Percentiles rank a stretch among this genome's conserved stretches.
These are phyloP conservation scores for Ptilorrhoa leucosticta DNA, from an alignment of 2,113 vertebrate genomes.

Conservation along the genomic window DNA sequence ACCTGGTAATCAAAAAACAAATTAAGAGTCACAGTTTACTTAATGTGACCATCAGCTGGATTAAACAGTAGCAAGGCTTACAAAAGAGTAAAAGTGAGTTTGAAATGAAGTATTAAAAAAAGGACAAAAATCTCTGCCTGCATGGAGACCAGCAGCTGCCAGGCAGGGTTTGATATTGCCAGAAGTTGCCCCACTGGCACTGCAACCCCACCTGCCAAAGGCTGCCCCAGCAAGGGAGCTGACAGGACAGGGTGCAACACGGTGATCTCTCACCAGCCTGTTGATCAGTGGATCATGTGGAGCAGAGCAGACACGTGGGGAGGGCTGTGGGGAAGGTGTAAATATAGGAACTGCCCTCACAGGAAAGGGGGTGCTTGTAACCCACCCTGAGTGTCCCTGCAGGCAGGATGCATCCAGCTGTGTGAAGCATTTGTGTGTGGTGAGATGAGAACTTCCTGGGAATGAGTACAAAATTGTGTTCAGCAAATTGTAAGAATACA, in stretches of 20 bases:
- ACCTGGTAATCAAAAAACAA: not conserved
- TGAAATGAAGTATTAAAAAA: not conserved
- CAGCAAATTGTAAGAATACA: not conserved
- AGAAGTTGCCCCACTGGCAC: not conserved
- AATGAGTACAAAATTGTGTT: not conserved
- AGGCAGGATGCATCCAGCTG: not conserved
- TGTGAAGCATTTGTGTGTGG: not conserved
- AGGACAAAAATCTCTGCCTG: not conserved
- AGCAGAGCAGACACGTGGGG: rapidly evolving
- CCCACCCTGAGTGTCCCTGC: rapidly evolving
- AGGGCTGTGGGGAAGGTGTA: rapidly evolving
- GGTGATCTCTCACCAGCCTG: not conserved
- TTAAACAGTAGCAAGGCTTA: not conserved
- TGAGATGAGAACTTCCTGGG: not conserved
- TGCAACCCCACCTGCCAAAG: not conserved
- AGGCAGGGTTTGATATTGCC: not conserved
- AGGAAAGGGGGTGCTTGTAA: not conserved
- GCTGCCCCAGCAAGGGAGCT: rapidly evolving
- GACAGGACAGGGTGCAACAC: rapidly evolving
- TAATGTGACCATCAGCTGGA: not conserved
- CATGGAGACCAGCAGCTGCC: not conserved
- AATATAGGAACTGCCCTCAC: not conserved
- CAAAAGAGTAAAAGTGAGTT: not conserved
- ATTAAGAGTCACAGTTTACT: not conserved
- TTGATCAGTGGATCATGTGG: no score